Evolutionary conservation across 2,797 vertebrate genomes (phyloP), one percentile per base, ranked within the genome.

Genomic region (Fratercula arctica): DNA sequence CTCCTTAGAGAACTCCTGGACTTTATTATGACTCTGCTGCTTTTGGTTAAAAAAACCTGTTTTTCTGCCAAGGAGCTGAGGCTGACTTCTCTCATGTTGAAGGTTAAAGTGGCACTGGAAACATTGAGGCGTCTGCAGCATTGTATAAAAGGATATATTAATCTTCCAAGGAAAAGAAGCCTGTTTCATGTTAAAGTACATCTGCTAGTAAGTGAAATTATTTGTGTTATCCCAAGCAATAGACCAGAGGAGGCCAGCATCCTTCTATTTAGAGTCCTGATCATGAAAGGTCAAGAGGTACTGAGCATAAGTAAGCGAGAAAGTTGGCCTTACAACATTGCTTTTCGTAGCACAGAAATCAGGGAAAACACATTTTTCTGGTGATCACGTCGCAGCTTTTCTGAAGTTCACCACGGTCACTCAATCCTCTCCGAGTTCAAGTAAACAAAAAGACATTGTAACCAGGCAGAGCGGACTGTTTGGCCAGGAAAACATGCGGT

Each of bases 361-460:
- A 79, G 48, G 25, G 18, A 81, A 91, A 96, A 63, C 51, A 85
- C 39, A 48, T 78, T 66, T 91, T 90, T 78, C 61, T 85, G 37
- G 26, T 57, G 37, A 33, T 69, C 39, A 20, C 7, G 25, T 86
- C 85, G 86, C 51, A 76, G 59, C 59, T 91, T 84, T 82, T 66
- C 39, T 6, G 3, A 77, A 95, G 46, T 61, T 91, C 67, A 23
- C 15, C 16, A 33, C 2, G 4, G 23, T 68, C 89, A 35, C 29
- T 37, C 94, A 93, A 82, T 64, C 74, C 77, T 53, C 41, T 74
- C 46, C 33, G 48, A 96, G 74, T 37, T 94, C 60, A 84, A 76
- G 46, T 73, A 94, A 94, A 95, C 87, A 95, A 82, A 91, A 94
- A 64, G 50, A 13, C 70, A 56, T 91, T 90, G 93, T 94, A 88